Conservation (phyloP, 2,888 invertebrate species). For the Thysanoteuthis rhombus region DNA sequence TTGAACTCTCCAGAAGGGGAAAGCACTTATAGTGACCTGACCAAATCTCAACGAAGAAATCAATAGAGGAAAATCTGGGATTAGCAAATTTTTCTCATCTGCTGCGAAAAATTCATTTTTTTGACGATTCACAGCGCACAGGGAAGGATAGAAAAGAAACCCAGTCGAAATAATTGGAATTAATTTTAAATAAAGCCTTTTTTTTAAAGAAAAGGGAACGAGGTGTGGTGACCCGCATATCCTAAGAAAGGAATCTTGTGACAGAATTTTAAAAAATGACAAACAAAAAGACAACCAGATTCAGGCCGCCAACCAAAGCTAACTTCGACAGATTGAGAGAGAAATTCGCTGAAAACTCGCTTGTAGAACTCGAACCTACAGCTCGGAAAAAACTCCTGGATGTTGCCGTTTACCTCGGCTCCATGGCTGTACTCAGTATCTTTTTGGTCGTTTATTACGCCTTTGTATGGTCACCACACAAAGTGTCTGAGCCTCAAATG, state of each 20-base stretch:
- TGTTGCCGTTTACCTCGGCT: not conserved
- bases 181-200: not conserved
- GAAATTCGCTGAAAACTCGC: not conserved
- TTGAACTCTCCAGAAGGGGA: too few species aligned
- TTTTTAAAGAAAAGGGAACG: not conserved
- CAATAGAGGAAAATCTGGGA: not conserved
- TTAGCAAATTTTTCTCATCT: not conserved
- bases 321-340: not conserved
- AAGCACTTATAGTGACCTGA: not conserved
- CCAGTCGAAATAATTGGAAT: not conserved
- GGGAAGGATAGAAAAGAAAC: not conserved
- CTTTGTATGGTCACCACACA: not conserved
- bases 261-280: not conserved
- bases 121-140: not conserved
- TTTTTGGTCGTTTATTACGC: constrained; percentile 16
- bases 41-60: not conserved
- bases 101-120: not conserved
- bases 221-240: not conserved
- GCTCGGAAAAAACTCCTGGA: not conserved
- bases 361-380: not conserved
- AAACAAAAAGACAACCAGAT: not conserved
- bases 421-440: not conserved
- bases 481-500: not conserved
- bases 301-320: not conserved
- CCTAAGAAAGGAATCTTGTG: not conserved